Conservation (phyloP, 1,140 invertebrate species). For the Euwallacea similis region DNA sequence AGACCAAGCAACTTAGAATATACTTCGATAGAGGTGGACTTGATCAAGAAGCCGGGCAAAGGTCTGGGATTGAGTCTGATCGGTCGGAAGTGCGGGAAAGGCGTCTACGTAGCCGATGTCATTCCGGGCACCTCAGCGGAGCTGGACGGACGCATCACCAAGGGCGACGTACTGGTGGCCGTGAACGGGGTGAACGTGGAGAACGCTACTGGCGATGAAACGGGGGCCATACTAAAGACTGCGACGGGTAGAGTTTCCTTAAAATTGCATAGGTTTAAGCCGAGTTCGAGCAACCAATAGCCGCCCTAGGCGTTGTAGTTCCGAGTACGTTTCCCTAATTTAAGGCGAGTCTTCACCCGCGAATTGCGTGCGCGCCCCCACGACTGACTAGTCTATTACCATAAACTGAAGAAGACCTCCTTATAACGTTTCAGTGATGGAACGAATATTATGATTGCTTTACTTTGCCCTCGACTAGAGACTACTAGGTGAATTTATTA, state of each 20-base stretch:
- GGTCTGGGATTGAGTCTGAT: constrained; percentile 90
- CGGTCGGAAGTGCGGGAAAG: constrained; percentile 81
- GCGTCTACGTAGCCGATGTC: constrained; percentile 93
- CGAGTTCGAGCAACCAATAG: constrained; percentile 48
- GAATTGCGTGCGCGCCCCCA: constrained; percentile 4
- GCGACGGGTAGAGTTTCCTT: constrained; percentile 75
- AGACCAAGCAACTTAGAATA: constrained; percentile 82
- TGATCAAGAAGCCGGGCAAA: constrained; percentile 90
- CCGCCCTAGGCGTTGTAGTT: background rate
- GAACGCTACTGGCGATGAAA: constrained; percentile 79
- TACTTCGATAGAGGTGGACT: constrained; percentile 85
- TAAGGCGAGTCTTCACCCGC: background rate
- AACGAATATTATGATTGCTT: constrained; percentile 28
- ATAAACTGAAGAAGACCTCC: background rate
- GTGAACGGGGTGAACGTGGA: constrained; percentile 89
- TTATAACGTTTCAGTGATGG: constrained; percentile 14
- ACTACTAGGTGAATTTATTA: background rate
- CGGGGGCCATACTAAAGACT: constrained; percentile 85
- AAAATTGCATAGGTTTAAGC: constrained; percentile 82
- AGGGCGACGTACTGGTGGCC: constrained; percentile 88
- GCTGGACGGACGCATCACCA: constrained; percentile 86
- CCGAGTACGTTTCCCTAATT: background rate
- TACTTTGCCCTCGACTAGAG: constrained; percentile 18
- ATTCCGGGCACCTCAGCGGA: constrained; percentile 88
- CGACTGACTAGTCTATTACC: constrained; percentile 22